A percentile compares a stretch with the other conserved stretches of the same genome.
Conservation (phyloP, 2,797 vertebrate species). For the Neostethus bicornis region DNA sequence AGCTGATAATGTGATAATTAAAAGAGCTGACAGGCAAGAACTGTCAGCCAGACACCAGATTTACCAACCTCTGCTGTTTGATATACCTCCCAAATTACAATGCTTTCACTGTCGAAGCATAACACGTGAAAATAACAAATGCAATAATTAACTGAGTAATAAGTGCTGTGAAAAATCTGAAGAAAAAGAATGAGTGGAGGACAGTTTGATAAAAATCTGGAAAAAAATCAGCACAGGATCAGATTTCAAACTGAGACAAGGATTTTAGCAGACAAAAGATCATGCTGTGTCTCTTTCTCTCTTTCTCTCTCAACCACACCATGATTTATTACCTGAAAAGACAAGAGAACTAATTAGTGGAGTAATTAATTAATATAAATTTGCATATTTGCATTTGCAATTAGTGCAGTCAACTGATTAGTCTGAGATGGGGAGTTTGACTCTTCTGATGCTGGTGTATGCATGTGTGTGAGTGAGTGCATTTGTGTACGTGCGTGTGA, state of each 20-base stretch:
- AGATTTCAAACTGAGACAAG: constrained; percentile 37
- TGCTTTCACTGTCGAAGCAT: constrained; percentile 45
- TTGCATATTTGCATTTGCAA: constrained; percentile 99
- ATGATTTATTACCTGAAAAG: constrained; percentile 99
- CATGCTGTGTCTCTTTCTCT: constrained; percentile 82
- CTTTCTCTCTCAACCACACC: constrained; percentile 89
- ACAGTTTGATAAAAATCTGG: constrained; percentile 34
- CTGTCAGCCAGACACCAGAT: constrained; percentile 83
- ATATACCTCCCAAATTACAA: constrained; percentile 61
- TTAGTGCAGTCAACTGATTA: constrained; percentile 99
- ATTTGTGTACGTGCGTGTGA: constrained; percentile 45
- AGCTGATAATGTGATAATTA: constrained; percentile 99
- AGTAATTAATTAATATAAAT: constrained; percentile 99
- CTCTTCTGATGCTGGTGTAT: constrained; percentile 91
- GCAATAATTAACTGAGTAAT: constrained; percentile 52
- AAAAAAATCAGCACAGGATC: constrained; percentile 33
- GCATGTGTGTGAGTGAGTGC: constrained; percentile 40
- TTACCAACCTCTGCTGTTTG: constrained; percentile 72
- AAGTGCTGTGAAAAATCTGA: constrained; percentile 17
- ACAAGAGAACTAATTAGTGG: constrained; percentile 99
- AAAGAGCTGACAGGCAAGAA: constrained; percentile 92
- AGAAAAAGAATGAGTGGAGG: constrained; percentile 16
- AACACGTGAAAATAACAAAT: constrained; percentile 57
- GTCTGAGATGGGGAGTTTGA: constrained; percentile 99
- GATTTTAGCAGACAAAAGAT: constrained; percentile 74